Evolutionary conservation across 1,140 invertebrate species (phyloP).

Genomic region (Drosophila burlai): DNA sequence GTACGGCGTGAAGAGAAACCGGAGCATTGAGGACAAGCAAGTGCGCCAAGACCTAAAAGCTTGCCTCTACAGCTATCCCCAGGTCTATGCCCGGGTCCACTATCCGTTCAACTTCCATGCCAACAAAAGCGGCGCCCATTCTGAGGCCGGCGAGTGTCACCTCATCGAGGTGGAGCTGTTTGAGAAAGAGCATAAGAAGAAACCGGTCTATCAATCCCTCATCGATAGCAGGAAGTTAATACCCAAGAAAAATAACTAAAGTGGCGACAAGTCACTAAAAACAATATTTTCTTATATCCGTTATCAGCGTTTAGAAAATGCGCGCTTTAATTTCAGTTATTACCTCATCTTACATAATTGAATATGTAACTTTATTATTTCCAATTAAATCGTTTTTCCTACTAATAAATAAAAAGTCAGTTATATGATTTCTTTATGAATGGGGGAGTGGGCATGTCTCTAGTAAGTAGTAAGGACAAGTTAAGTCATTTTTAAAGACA

Average conservation of each 20-base stretch:
- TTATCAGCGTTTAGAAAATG: constrained; percentile 20
- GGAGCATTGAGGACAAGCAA: constrained; percentile 27
- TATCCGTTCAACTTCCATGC: constrained; percentile 32
- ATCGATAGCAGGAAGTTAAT: constrained; percentile 46
- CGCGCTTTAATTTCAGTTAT: constrained; percentile 3
- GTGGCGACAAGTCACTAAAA: background rate
- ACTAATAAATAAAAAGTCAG: background rate
- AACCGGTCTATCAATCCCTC: constrained; percentile 46
- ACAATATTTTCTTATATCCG: background rate
- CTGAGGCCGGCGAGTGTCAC: background rate
- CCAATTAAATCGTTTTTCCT: background rate
- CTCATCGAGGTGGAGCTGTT: constrained; percentile 58
- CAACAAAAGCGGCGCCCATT: background rate
- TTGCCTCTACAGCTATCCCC: constrained; percentile 24
- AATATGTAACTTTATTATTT: constrained; percentile 39
- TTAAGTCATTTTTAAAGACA: background rate
- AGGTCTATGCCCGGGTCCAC: constrained; percentile 53
- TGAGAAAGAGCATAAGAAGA: constrained; percentile 18
- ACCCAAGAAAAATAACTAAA: constrained; percentile 2
- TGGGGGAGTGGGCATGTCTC: background rate
- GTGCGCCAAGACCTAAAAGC: constrained; percentile 40
- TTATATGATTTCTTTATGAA: background rate
- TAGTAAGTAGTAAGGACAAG: background rate
- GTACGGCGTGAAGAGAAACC: constrained; percentile 52
- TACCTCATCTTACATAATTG: constrained; percentile 21